Evolutionary conservation across 1,140 invertebrate species (phyloP).

Genomic region (Bombus fervidus): DNA sequence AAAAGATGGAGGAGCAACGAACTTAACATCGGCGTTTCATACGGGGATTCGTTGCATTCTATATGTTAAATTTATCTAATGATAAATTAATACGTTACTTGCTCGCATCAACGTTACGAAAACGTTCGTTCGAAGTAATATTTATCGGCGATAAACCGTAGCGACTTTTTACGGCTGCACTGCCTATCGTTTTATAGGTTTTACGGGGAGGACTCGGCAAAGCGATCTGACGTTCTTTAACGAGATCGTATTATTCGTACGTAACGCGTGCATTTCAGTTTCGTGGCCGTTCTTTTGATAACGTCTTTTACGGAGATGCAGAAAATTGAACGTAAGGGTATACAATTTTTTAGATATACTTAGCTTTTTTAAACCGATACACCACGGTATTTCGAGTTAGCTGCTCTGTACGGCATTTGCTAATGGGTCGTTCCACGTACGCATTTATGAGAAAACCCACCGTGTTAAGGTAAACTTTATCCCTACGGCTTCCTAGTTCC

Average conservation of each 20-base stretch:
- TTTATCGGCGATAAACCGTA: constrained; percentile 23
- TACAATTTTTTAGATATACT: background rate
- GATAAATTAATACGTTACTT: constrained; percentile 5
- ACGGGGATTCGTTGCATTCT: background rate
- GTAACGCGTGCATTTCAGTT: background rate
- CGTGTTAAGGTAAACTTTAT: constrained; percentile 25
- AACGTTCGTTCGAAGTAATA: background rate
- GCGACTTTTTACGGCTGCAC: background rate
- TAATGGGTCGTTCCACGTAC: constrained; percentile 23
- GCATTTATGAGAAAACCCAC: constrained; percentile 7
- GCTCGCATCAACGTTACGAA: background rate
- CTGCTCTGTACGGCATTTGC: constrained; percentile 6
- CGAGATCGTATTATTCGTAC: constrained; percentile 6
- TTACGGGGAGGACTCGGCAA: background rate
- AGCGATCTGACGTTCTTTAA: background rate
- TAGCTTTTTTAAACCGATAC: background rate
- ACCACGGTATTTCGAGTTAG: background rate
- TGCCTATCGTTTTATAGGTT: constrained; percentile 21
- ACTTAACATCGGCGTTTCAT: no score
- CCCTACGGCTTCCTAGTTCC: background rate
- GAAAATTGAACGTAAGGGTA: background rate
- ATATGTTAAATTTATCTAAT: background rate
- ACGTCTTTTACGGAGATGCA: background rate
- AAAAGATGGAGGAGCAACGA: no score
- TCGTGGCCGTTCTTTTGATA: background rate